Base-by-base conservation (phyloP, 2,113 vertebrate genomes). In the Podarcis muralis region DNA sequence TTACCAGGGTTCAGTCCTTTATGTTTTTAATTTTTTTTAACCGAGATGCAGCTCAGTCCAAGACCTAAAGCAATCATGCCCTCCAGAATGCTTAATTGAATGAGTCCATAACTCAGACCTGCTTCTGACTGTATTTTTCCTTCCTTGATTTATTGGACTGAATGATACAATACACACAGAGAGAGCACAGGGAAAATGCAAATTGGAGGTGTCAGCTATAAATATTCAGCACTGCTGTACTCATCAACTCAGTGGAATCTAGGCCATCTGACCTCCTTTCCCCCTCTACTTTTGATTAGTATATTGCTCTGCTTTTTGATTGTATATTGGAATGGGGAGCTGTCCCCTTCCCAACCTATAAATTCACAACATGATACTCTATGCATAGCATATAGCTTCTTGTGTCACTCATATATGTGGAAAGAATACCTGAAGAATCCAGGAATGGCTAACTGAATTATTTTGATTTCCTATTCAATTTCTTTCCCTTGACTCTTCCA, bases 1-100 rank as follows among this genome's bases (percentile, higher is more conserved):
- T 97, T 96, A 97, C 93, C 89, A 93, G 89, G 95, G 94, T 94
- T 94, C 87, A 93, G 95, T 96, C 74, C n/a, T 95, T 95, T 94
- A 93, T 93, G 93, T 94, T 95, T 97, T 97, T 96, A 96, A 96
- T 90, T 97, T 97, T 97, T 97, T 97, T 84, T 95, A 96, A 91
- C 94, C 87, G 94, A 95, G 92, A 94, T 91, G 81, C 87, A 95
- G 87, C 94, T 96, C 93, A 92, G 90, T 94, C 94, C 96, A 90
- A 94, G 90, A 79, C 92, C 93, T 96, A 92, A 95, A 95, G 93
- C 89, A 97, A 95, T 96, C 91, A 83, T 91, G 90, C 84, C 95
- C 53, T 96, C 90, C 20, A 87, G 93, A 96, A 96, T 92, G 93
- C 91, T 94, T 94, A 97, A 96, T 93, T 95, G 92, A 96, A 95